Base-by-base conservation (phyloP, 2,888 invertebrate species). In the Philopedon plagiatum region DNA sequence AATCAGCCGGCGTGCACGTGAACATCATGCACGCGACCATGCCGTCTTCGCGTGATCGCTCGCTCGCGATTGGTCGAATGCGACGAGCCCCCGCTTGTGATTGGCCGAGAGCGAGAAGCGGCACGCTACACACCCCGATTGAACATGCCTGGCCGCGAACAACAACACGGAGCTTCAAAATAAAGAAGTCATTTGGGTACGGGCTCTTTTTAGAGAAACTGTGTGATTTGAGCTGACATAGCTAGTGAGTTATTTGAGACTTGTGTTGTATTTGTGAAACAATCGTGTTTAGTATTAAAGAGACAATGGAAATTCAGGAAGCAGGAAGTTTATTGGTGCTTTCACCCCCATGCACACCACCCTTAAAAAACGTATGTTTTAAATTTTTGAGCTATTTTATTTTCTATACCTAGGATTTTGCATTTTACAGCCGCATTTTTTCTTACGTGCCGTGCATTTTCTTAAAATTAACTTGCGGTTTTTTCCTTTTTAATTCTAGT, bases 1-100 rank as follows among this genome's bases (percentile, higher is more conserved):
- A 85, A 90, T 90, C 93, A 93, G 90, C 88, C 91, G 86, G 86
- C 86, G 91, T 89, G 89, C 94, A 95, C 94, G 94, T 94, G 94
- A 93, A 93, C 90, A 91, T 84, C 91, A 90, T 90, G 90, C 91
- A 87, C 86, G 82, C 86, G 88, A 89, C 89, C 94, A 94, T 92
- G 94, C 92, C 89, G 87, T 85, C 86, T 86, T 87, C 89, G 93
- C 90, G 90, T 94, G 94, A 91, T 89, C 88, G 83, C 83, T 64
- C 76, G 61, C 73, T 61, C 81, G 77, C 82, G 83, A 93, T 93
- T 92, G 92, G 93, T 80, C 83, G 82, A 77, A 78, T 75, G 84
- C 83, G 91, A 87, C 93, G 92, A 91, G 92, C 93, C 93, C 91
- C 90, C 91, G 85, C 79, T 83, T 81, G 78, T 81, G 82, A 91